Percentiles rank a stretch among this genome's conserved stretches.
Evolutionary conservation across 2,888 invertebrate species (phyloP).

Genomic region (Seira ritae): DNA sequence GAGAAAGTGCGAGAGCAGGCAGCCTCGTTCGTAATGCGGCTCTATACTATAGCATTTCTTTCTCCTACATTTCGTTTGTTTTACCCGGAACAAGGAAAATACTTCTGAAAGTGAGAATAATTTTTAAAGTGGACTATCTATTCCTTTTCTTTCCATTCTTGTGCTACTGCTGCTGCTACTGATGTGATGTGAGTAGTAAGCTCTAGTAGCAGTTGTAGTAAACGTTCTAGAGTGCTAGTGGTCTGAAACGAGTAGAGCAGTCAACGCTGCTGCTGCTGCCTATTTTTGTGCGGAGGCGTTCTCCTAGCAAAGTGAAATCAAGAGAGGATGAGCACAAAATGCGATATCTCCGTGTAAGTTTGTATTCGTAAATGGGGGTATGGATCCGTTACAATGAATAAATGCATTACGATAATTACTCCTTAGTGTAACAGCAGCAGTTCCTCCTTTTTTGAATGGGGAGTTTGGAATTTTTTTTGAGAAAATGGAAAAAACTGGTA

Average conservation of each 20-base stretch:
- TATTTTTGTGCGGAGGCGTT: not conserved
- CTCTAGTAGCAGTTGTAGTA: too few relatives aligned
- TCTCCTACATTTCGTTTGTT: not conserved
- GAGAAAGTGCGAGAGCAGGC: too few relatives aligned
- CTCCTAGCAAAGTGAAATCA: not conserved
- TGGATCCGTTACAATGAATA: not conserved
- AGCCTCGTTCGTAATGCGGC: not conserved
- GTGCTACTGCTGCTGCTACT: conserved; percentile 3
- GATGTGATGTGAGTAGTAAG: too few relatives aligned
- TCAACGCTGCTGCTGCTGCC: not conserved
- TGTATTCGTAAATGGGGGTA: not conserved
- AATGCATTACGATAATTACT: conserved; percentile 43
- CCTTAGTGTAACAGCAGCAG: not conserved
- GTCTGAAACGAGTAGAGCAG: not conserved
- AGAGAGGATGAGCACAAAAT: not conserved
- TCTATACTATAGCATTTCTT: not conserved
- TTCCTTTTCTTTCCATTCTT: not conserved
- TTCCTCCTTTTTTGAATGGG: not conserved
- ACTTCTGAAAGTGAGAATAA: not conserved
- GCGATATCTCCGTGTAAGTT: too few relatives aligned
- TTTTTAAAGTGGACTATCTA: not conserved
- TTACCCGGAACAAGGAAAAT: not conserved
- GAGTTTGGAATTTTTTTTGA: not conserved
- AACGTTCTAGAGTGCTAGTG: not conserved
- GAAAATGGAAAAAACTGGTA: not conserved